These are phyloP conservation scores for Chelidonichthys spinosus DNA, from an alignment of 2,797 vertebrate species.

Conservation along the genomic window DNA sequence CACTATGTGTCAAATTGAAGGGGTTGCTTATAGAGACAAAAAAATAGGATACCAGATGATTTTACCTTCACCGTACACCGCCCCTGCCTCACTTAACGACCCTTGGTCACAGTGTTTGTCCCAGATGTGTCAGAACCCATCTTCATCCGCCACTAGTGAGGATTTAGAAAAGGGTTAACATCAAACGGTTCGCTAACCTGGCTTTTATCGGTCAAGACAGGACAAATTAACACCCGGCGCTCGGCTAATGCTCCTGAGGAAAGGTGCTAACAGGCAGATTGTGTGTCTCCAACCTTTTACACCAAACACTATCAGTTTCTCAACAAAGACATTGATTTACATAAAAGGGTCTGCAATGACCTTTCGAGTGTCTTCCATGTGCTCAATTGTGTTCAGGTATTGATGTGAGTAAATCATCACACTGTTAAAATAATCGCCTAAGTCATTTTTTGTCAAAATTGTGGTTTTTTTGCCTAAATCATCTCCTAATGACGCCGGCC, in stretches of 20 bases:
- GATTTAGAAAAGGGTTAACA: constrained; percentile 48
- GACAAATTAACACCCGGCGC: constrained; percentile 63
- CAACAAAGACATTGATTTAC: constrained; percentile 4
- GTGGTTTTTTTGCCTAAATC: too few relatives aligned
- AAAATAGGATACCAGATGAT: not conserved
- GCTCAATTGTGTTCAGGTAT: not conserved
- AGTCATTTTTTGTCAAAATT: too few relatives aligned
- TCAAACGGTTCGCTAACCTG: constrained; percentile 46
- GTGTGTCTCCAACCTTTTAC: constrained; percentile 18
- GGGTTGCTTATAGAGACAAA: not conserved
- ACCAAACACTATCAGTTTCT: constrained; percentile 22
- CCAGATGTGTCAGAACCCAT: constrained; percentile 36
- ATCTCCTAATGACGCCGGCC: too few relatives aligned
- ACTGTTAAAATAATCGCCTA: too few relatives aligned
- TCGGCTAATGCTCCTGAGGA: constrained; percentile 43
- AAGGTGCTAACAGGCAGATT: constrained; percentile 62
- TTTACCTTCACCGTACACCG: not conserved
- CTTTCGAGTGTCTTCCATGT: not conserved
- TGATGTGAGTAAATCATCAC: too few relatives aligned
- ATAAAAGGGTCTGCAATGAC: constrained; percentile 1
- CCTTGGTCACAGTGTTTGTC: constrained; percentile 9
- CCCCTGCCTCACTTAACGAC: not conserved
- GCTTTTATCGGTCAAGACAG: constrained; percentile 45
- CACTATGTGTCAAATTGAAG: too few relatives aligned
- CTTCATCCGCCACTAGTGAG: constrained; percentile 37